Conservation (phyloP, 2,888 invertebrate species). For the Zhuqinia jingwanae region DNA sequence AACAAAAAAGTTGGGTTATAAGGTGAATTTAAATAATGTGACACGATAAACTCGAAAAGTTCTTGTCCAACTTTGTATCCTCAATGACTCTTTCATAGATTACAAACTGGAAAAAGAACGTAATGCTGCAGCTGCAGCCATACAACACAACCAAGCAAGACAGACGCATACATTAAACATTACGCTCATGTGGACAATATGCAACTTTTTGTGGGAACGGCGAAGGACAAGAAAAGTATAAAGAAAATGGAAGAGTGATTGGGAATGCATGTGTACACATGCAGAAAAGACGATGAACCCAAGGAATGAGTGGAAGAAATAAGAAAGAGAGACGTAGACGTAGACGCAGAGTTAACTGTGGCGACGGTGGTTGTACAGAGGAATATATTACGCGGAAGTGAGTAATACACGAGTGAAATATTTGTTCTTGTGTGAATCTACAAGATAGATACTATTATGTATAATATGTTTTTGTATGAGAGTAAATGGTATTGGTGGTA, state of each 20-base stretch:
- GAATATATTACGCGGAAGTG: slow-evolving; percentile 12
- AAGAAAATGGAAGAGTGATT: slow-evolving; percentile 38
- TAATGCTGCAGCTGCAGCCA: too few species aligned
- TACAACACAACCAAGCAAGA: too few species aligned
- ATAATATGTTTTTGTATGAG: neutral
- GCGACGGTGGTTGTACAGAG: too few species aligned
- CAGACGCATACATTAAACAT: neutral
- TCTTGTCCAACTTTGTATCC: slow-evolving; percentile 2
- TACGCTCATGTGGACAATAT: neutral
- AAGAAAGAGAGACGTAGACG: too few species aligned
- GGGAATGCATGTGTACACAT: slow-evolving; percentile 45
- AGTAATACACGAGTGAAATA: neutral
- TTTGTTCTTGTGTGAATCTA: neutral
- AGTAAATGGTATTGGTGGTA: neutral
- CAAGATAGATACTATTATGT: slow-evolving; percentile 12
- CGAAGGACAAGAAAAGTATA: neutral
- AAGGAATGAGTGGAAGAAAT: neutral
- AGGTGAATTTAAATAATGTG: too few species aligned
- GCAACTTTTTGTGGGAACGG: too few species aligned
- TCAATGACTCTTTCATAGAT: slow-evolving; percentile 23
- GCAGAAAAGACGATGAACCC: slow-evolving; percentile 24
- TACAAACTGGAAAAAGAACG: slow-evolving; percentile 2
- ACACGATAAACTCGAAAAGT: too few species aligned
- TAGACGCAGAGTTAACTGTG: too few species aligned
- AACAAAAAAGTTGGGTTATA: too few species aligned